A percentile compares a stretch with the other conserved stretches of the same genome.
These are phyloP conservation scores for Linnaemya vulpina DNA, from an alignment of 2,888 invertebrate species.

Conservation along the genomic window DNA sequence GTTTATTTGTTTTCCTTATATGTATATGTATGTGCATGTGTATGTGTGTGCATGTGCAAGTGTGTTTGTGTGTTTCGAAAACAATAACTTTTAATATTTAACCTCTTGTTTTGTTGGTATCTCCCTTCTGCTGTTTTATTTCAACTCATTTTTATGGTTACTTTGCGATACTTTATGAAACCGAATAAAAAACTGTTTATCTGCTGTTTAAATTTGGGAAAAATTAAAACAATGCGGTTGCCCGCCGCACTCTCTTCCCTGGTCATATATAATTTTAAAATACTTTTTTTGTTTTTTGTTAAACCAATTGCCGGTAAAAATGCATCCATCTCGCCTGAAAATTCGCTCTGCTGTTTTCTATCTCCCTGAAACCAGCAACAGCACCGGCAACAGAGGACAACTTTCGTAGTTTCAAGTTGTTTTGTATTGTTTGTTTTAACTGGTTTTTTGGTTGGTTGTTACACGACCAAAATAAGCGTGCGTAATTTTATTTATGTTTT, in stretches of 20 bases:
- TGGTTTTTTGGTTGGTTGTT: slow-evolving; percentile 75
- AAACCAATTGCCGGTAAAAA: slow-evolving; percentile 70
- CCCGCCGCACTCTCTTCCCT: slow-evolving; percentile 72
- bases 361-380: not conserved
- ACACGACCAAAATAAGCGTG: slow-evolving; percentile 82
- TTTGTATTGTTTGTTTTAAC: slow-evolving; percentile 68
- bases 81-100: slow-evolving; percentile 72
- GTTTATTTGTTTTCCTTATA: slow-evolving; percentile 34
- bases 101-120: slow-evolving; percentile 61
- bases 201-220: slow-evolving; percentile 76
- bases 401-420: slow-evolving; percentile 62
- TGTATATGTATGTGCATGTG: not conserved
- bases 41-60: not conserved
- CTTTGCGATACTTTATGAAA: slow-evolving; percentile 62
- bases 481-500: slow-evolving; percentile 83
- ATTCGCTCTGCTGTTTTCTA: not conserved
- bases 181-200: slow-evolving; percentile 63
- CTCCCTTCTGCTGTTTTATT: slow-evolving; percentile 36
- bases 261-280: slow-evolving; percentile 48
- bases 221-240: slow-evolving; percentile 82
- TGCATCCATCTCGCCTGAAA: slow-evolving; percentile 48
- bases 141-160: slow-evolving; percentile 26
- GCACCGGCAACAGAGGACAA: slow-evolving; percentile 18
- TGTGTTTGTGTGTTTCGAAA: slow-evolving; percentile 24
- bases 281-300: slow-evolving; percentile 53